These are phyloP conservation scores for Regulus satrapa DNA, from an alignment of 2,113 vertebrate species.

Conservation along the genomic window DNA sequence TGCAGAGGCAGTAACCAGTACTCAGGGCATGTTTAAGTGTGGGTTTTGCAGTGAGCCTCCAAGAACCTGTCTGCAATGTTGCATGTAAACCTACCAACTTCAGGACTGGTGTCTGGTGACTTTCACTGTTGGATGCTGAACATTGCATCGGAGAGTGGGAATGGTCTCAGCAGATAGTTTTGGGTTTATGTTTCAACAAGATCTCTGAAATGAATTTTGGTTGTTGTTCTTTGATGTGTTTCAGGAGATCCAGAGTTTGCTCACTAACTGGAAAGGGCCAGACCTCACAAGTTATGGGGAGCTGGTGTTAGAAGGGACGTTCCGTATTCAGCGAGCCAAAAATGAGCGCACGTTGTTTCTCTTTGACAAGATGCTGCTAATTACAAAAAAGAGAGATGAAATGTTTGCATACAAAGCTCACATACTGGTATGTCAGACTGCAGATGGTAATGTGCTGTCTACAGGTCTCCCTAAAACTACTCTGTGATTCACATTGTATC, in stretches of 20 bases:
- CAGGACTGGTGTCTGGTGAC: neutral
- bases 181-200: neutral
- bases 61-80: neutral
- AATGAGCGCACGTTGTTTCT: conserved; percentile 95
- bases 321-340: conserved; percentile 94
- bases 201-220: neutral
- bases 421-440: conserved; percentile 83
- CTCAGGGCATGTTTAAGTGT: neutral
- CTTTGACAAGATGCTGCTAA: conserved; percentile 92
- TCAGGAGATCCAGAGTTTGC: conserved; percentile 96
- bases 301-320: conserved; percentile 93
- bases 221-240: neutral
- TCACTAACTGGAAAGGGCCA: conserved; percentile 97
- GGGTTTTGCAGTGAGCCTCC: neutral
- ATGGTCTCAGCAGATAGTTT: neutral
- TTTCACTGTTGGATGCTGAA: neutral
- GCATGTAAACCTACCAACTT: neutral
- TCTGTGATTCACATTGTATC: neutral
- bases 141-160: neutral
- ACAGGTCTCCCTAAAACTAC: neutral
- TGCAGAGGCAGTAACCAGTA: neutral
- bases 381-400: conserved; percentile 96
- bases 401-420: conserved; percentile 93
- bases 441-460: neutral
- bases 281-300: conserved; percentile 96